Evolutionary conservation across 2,888 invertebrate species (phyloP).

Genomic region (Thymelicus sylvestris): DNA sequence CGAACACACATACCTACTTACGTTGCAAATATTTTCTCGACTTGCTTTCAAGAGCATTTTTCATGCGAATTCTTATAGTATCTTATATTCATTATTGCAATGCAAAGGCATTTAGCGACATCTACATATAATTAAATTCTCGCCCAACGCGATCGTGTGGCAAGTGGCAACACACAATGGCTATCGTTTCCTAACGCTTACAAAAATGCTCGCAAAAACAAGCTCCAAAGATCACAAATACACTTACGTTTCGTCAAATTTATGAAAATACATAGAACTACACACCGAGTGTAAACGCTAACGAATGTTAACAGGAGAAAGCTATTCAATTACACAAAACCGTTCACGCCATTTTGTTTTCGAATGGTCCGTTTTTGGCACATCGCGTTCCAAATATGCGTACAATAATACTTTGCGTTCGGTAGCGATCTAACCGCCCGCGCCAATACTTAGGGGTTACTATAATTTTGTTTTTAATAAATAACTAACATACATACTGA

Average conservation of each 20-base stretch:
- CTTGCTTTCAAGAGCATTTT: slow-evolving; percentile 40
- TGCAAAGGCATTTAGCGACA: background rate
- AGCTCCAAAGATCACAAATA: slow-evolving; percentile 26
- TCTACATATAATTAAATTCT: background rate
- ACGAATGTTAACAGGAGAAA: slow-evolving; percentile 38
- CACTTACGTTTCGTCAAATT: slow-evolving; percentile 53
- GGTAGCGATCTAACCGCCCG: background rate
- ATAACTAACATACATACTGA: background rate
- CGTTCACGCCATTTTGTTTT: slow-evolving; percentile 58
- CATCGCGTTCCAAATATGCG: slow-evolving; percentile 64
- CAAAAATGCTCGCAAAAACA: slow-evolving; percentile 32
- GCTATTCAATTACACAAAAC: slow-evolving; percentile 49
- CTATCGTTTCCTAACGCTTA: background rate
- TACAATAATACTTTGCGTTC: slow-evolving; percentile 69
- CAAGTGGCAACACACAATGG: background rate
- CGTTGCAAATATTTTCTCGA: slow-evolving; percentile 12
- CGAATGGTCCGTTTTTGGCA: slow-evolving; percentile 80
- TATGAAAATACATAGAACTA: slow-evolving; percentile 47
- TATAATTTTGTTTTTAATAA: background rate
- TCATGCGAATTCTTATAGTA: slow-evolving; percentile 24
- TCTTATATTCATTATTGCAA: background rate
- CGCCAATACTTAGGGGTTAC: slow-evolving; percentile 23
- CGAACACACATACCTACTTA: slow-evolving; percentile 34
- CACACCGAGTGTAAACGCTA: slow-evolving; percentile 51
- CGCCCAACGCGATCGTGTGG: slow-evolving; percentile 6